Percentiles rank a stretch among this genome's conserved stretches.
Conservation (phyloP, 1,140 invertebrate genomes). For the Varroa destructor region DNA sequence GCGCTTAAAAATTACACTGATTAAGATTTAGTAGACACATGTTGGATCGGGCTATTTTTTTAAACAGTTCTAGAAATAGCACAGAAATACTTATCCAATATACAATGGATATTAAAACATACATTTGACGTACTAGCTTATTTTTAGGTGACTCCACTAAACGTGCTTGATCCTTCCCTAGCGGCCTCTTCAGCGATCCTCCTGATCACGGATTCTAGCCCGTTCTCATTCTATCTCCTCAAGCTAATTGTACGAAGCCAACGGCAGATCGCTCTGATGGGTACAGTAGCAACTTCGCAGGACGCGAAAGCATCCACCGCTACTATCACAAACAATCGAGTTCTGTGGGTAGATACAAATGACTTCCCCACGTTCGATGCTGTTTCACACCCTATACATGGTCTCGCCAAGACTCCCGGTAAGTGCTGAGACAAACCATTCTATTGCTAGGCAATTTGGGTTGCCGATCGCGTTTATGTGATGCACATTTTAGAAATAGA, state of each 20-base stretch:
- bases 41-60: too few relatives aligned
- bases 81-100: too few relatives aligned
- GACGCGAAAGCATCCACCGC: too few relatives aligned
- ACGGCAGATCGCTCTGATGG: not conserved
- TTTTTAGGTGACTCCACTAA: constrained; percentile 3
- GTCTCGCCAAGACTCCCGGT: not conserved
- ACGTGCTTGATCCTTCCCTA: not conserved
- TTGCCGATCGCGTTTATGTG: too few relatives aligned
- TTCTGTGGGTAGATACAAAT: not conserved
- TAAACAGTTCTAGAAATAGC: too few relatives aligned
- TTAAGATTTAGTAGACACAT: too few relatives aligned
- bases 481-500: too few relatives aligned
- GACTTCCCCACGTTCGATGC: not conserved
- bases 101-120: too few relatives aligned
- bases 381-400: not conserved
- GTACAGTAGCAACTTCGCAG: too few relatives aligned
- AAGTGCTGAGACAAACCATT: not conserved
- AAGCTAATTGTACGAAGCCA: not conserved
- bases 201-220: constrained; percentile 17
- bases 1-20: too few relatives aligned
- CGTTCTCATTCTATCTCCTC: constrained; percentile 12
- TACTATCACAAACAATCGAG: not conserved
- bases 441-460: too few relatives aligned
- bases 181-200: not conserved
- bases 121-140: too few relatives aligned